Conservation (phyloP, 2,888 invertebrate species). For the Tipula vernalis region DNA sequence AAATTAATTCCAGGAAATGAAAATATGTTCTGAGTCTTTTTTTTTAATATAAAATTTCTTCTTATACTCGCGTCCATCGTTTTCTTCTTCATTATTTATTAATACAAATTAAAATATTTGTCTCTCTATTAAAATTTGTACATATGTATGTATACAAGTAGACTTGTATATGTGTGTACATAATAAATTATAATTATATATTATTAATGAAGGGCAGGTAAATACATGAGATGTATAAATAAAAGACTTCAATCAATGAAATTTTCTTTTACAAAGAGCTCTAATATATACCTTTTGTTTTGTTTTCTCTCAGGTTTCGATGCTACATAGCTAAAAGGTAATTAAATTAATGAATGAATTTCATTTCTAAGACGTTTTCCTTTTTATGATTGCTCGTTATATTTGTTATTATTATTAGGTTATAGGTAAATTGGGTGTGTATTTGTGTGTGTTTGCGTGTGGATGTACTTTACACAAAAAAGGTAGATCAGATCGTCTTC, state of each 20-base stretch:
- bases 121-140: background rate
- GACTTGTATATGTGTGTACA: background rate
- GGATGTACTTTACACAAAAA: background rate
- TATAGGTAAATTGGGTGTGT: background rate
- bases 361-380: background rate
- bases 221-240: background rate
- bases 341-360: background rate
- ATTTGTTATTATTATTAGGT: background rate
- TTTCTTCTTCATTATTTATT: background rate
- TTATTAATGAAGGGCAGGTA: background rate
- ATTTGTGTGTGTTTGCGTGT: background rate
- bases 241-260: background rate
- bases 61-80: background rate
- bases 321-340: background rate
- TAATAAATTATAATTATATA: background rate
- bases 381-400: background rate
- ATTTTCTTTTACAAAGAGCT: background rate
- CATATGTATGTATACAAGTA: background rate
- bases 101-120: background rate
- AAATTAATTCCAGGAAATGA: constrained; percentile 4
- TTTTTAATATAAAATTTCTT: background rate
- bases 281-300: background rate
- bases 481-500: background rate
- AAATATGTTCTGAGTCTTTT: background rate
- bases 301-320: background rate